Evolutionary conservation across 92 coral and sea anemone species (phyloP), one percentile per base, ranked within the genome.

Genomic region (Bergia sp.): DNA sequence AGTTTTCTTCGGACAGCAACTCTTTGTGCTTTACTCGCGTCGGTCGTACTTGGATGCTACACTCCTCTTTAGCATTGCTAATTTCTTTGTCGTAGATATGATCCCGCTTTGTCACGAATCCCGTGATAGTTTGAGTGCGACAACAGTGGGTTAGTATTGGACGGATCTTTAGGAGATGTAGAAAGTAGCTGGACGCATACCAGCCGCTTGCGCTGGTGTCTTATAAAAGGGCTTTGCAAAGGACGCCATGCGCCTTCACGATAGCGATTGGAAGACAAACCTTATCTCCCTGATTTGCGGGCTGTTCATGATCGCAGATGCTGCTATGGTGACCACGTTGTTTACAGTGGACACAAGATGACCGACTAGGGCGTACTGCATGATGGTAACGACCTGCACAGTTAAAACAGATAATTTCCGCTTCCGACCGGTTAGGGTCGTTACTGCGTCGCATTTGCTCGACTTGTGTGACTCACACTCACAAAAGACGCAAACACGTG

Each of bases 401-500:
- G 66, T 91, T 91, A 72, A 91, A 91, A 41, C 93, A 91, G 64
- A 7, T 7, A 55, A 80, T 37, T 64, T 40, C 38, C 44, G 10
- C 69, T 78, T 76, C 40, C 92, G 37, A 45, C 80, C 85, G 5
- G 40, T 65, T 73, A 73, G 29, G 20, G 53, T 47, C 40, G 39
- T 80, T 37, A 92, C 72, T 2, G 79, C 79, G 37, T 77, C 29
- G 73, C 94, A 92, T 9, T 91, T 87, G 66, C 73, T 77, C 36
- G 93, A 88, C 85, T 86, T 89, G 78, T 92, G 94, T 29, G 84
- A 53, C 41, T 58, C 58, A 21, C 85, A 41, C 53, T 79, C 86
- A 81, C 94, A 92, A 53, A 79, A 86, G n/a, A 89, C 88, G 45
- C 92, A 92, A 45, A 36, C 84, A 23, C 92, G 73, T 37, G 90